Evolutionary conservation across 1,140 invertebrate species (phyloP).

Genomic region (Cyphomyrmex costatus): DNA sequence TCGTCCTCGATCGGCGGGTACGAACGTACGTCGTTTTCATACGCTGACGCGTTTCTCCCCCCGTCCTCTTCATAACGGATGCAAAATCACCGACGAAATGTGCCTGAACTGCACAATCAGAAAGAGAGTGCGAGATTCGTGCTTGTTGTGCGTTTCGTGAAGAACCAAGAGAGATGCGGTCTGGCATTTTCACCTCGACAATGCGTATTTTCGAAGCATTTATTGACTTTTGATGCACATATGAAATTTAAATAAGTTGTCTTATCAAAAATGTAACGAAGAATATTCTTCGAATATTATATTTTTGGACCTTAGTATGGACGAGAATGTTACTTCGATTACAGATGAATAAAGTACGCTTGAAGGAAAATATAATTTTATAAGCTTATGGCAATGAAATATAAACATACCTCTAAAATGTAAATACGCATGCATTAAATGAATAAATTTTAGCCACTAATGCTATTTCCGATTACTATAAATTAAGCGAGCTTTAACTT

Average conservation of each 20-base stretch:
- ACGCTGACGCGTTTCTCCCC: conserved; percentile 41
- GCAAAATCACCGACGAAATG: conserved; percentile 64
- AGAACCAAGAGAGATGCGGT: not conserved
- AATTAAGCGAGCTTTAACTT: not conserved
- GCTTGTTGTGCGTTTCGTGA: not conserved
- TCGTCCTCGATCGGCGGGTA: conserved; percentile 62
- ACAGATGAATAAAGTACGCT: not conserved
- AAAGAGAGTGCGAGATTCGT: conserved; percentile 15
- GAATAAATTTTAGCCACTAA: not conserved
- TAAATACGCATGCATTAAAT: not conserved
- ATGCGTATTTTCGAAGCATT: not conserved
- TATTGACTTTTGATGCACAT: not conserved
- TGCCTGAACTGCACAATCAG: conserved; percentile 52
- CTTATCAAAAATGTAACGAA: not conserved
- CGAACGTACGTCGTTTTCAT: conserved; percentile 38
- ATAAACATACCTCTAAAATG: not conserved
- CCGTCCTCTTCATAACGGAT: not conserved
- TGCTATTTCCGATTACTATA: not conserved
- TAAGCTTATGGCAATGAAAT: not conserved
- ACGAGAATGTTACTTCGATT: not conserved
- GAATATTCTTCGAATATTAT: not conserved
- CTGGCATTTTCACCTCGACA: conserved; percentile 12
- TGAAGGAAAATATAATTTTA: not conserved
- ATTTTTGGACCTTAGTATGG: not conserved
- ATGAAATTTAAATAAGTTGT: not conserved